Conservation (phyloP, 2,797 vertebrate genomes). For the Pagetopsis macropterus region DNA sequence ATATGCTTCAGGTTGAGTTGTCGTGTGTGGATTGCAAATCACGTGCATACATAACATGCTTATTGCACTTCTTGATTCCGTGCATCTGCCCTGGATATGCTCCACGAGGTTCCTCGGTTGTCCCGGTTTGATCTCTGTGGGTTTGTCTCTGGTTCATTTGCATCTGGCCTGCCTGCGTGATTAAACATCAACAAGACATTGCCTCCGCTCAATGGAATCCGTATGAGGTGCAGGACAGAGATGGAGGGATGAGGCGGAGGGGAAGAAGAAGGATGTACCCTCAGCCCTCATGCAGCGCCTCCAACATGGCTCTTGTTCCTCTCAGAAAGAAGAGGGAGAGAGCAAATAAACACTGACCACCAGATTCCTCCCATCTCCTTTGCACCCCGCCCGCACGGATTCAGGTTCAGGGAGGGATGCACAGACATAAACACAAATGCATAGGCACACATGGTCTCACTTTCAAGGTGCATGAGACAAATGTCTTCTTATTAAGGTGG, state of each 20-base stretch:
- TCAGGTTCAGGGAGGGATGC: slow-evolving; percentile 45
- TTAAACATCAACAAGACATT: slow-evolving; percentile 62
- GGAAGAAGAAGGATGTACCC: slow-evolving; percentile 69
- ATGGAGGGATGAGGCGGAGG: slow-evolving; percentile 49
- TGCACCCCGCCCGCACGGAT: slow-evolving; percentile 63
- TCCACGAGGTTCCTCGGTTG: slow-evolving; percentile 1
- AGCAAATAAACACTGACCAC: slow-evolving; percentile 81
- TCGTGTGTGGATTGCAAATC: neutral
- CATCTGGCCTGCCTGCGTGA: slow-evolving; percentile 55
- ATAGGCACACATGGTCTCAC: slow-evolving; percentile 40
- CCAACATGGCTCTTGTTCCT: slow-evolving; percentile 74
- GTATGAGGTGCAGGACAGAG: slow-evolving; percentile 56
- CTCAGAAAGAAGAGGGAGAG: slow-evolving; percentile 69
- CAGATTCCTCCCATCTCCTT: slow-evolving; percentile 55
- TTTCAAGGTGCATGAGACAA: slow-evolving; percentile 30
- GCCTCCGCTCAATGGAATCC: slow-evolving; percentile 60
- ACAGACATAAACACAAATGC: slow-evolving; percentile 30
- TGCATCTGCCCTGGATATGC: neutral
- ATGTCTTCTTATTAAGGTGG: slow-evolving; percentile 29
- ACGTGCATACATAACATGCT: neutral
- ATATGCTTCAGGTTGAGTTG: neutral
- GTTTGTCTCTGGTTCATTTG: slow-evolving; percentile 62
- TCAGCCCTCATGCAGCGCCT: slow-evolving; percentile 75
- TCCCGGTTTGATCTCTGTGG: slow-evolving; percentile 54
- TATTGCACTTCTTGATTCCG: neutral